Evolutionary conservation across 2,113 vertebrate genomes (phyloP).

Genomic region (Chloroceryle aenea): DNA sequence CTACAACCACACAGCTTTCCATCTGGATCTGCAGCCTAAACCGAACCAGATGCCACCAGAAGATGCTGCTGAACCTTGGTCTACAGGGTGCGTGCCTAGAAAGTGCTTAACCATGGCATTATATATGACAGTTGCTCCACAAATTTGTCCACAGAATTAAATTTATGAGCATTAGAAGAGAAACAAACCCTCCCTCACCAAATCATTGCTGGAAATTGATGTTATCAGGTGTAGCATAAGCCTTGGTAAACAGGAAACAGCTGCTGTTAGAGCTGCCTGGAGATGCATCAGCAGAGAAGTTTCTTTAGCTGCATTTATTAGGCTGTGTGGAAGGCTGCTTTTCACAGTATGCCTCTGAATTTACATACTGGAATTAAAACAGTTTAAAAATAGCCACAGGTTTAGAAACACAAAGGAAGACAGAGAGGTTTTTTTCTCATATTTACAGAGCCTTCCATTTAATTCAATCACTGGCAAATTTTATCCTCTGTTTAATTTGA

Average conservation of each 20-base stretch:
- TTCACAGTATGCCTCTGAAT: not conserved
- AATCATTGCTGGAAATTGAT: slow-evolving; percentile 37
- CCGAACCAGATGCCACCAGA: no score
- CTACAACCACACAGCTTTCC: rapidly evolving
- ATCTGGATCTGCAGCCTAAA: rapidly evolving
- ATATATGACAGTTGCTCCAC: rapidly evolving
- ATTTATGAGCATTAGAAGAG: not conserved
- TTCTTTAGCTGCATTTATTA: not conserved
- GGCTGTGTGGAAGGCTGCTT: not conserved
- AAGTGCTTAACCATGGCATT: rapidly evolving
- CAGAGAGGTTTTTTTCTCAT: not conserved
- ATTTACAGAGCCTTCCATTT: not conserved
- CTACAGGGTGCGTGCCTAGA: not conserved
- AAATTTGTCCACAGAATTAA: not conserved
- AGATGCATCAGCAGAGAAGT: not conserved
- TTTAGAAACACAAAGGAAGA: not conserved
- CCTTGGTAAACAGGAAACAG: slow-evolving; percentile 83
- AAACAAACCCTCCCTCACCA: not conserved
- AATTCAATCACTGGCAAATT: slow-evolving; percentile 41
- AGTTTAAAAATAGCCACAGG: slow-evolving; percentile 3
- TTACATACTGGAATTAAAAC: not conserved
- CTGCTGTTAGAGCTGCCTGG: slow-evolving; percentile 70
- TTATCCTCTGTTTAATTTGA: slow-evolving; percentile 47
- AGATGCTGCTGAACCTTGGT: not conserved
- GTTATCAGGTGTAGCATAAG: slow-evolving; percentile 27